A percentile compares a stretch with the other conserved stretches of the same genome.
Conservation (phyloP, 2,797 vertebrate genomes). For the Eutrigla gurnardus region DNA sequence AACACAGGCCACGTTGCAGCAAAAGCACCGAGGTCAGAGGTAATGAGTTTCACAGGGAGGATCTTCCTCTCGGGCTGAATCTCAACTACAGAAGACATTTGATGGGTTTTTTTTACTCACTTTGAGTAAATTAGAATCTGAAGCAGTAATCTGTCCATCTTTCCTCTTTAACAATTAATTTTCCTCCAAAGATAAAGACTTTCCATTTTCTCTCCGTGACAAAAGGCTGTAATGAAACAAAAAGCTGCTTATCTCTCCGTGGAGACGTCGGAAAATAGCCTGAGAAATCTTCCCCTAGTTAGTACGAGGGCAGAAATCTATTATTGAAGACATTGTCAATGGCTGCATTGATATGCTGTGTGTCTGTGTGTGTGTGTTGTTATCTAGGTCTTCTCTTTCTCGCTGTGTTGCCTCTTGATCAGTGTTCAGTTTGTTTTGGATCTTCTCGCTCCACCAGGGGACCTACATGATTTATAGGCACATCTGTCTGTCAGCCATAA, state of each 20-base stretch:
- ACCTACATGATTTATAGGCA: slow-evolving; percentile 78
- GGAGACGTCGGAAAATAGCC: not conserved
- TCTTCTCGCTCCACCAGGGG: slow-evolving; percentile 57
- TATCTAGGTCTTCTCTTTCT: not conserved
- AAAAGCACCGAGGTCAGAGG: slow-evolving; percentile 33
- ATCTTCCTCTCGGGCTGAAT: slow-evolving; percentile 21
- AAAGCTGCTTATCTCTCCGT: slow-evolving; percentile 45
- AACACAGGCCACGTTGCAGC: not conserved
- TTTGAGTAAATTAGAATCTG: slow-evolving; percentile 24
- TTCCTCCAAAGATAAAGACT: slow-evolving; percentile 35
- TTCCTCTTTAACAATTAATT: slow-evolving; percentile 31
- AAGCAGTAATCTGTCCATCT: slow-evolving; percentile 21
- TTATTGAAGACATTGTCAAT: not conserved
- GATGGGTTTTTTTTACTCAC: slow-evolving; percentile 37
- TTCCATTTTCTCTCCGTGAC: slow-evolving; percentile 21
- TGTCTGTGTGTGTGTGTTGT: not conserved
- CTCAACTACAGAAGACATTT: slow-evolving; percentile 12
- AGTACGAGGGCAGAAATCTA: slow-evolving; percentile 1
- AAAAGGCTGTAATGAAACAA: slow-evolving; percentile 43
- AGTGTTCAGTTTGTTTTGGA: slow-evolving; percentile 68
- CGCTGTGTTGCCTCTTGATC: slow-evolving; percentile 55
- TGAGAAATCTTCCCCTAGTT: slow-evolving; percentile 8
- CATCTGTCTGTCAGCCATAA: slow-evolving; percentile 78
- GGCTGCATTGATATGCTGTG: slow-evolving; percentile 7
- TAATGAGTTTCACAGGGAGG: slow-evolving; percentile 47